Evolutionary conservation across 1,140 invertebrate genomes (phyloP), one percentile per base, ranked within the genome.

Genomic region (Ceratina calcarata): DNA sequence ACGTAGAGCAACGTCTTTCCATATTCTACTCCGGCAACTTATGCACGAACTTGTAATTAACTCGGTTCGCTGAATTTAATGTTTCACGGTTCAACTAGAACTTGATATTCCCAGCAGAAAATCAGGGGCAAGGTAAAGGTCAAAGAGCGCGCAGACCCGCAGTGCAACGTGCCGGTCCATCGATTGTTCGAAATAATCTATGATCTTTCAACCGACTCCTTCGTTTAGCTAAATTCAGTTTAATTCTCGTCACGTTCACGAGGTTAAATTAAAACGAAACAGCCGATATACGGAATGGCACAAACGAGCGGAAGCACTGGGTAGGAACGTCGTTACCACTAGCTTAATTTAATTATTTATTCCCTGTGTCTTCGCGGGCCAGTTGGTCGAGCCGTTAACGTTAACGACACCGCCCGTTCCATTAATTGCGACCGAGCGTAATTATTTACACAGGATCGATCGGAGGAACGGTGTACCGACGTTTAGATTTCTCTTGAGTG

Each of bases 341-440:
- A 15, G 78, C 24, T 45, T 75, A 74, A 75, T 67, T 80, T 58
- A 80, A 80, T 80, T 75, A 80, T 75, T 80, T 75, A 80, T 68
- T 45, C 49, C 60, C 12, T 27, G 60, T 37, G 64, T 68, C 64
- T 67, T n/a, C 24, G 64, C 37, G 55, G 49, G 64, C 60, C 24
- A 60, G 62, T 58, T 22, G 60, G 24, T n/a, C 68, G 69, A 45
- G 58, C 37, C 60, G 51, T 64, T 71, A 78, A 72, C 57, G 55
- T 57, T n/a, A 16, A 65, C 57, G 76, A 66, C 24, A 53, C 20
- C 15, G 22, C 45, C 66, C 24, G 55, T 57, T n/a, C n/a, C 58
- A 68, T 78, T 78, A 78, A 78, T 72, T 57, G 58, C n/a, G 4
- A 51, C 8, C 7, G 18, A 2, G 18, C 53, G 69, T 57, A 65